These are phyloP conservation scores for Neosilurus hyrtlii DNA, from an alignment of 2,797 vertebrate genomes.

Conservation along the genomic window DNA sequence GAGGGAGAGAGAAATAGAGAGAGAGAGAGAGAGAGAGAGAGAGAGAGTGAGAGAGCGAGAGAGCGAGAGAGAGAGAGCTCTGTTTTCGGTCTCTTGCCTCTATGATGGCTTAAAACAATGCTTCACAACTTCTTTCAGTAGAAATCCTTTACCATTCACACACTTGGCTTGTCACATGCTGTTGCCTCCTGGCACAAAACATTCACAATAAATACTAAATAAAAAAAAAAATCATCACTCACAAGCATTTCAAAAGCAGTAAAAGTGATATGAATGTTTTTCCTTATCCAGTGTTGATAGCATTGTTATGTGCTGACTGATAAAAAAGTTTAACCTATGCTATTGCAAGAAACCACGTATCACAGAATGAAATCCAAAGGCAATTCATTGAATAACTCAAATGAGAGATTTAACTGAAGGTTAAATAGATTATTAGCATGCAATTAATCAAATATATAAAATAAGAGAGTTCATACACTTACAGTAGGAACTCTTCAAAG, in stretches of 20 bases:
- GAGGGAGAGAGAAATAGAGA: not conserved
- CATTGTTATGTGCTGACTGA: constrained; percentile 10
- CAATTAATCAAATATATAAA: not conserved
- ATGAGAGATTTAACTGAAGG: not conserved
- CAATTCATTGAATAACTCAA: not conserved
- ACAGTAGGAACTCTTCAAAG: not conserved
- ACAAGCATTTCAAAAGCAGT: constrained; percentile 4
- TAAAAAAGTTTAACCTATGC: not conserved
- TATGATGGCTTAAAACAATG: constrained; percentile 27
- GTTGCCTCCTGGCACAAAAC: constrained; percentile 18
- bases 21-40: constrained; percentile 1
- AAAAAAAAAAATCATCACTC: constrained; percentile 3
- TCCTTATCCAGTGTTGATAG: not conserved
- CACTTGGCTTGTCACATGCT: constrained; percentile 20
- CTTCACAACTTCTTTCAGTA: constrained; percentile 6
- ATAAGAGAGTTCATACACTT: not conserved
- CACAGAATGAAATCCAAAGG: not conserved
- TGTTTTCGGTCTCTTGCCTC: constrained; percentile 5
- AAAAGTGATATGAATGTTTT: constrained; percentile 1
- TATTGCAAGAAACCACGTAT: not conserved
- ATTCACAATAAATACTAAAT: constrained; percentile 13
- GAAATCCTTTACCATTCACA: constrained; percentile 19
- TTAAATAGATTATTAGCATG: not conserved
- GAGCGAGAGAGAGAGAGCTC: not conserved
- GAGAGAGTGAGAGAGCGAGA: not conserved